These are phyloP conservation scores for Cataglyphis hispanica DNA, from an alignment of 1,140 invertebrate species.

Conservation along the genomic window DNA sequence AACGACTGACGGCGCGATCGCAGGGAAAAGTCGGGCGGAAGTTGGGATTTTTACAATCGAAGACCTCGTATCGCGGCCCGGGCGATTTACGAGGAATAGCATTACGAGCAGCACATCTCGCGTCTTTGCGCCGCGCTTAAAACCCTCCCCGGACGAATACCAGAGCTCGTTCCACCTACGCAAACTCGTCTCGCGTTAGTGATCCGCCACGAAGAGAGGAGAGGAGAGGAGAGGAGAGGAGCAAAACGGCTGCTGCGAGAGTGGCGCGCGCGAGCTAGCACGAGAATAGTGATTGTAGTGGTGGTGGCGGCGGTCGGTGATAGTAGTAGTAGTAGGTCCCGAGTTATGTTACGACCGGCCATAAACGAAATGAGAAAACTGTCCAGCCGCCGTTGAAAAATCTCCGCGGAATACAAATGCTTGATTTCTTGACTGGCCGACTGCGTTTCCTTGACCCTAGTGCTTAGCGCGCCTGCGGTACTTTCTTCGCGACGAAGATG, in stretches of 20 bases:
- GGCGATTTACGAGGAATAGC: slow-evolving; percentile 50
- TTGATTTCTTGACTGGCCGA: slow-evolving; percentile 77
- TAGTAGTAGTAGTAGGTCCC: slow-evolving; percentile 58
- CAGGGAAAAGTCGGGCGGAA: slow-evolving; percentile 49
- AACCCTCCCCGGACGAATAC: slow-evolving; percentile 36
- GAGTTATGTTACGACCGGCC: slow-evolving; percentile 83
- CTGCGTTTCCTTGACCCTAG: slow-evolving; percentile 61
- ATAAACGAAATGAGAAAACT: slow-evolving; percentile 86
- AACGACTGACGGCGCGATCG: slow-evolving; percentile 21
- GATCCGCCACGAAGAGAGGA: slow-evolving; percentile 40
- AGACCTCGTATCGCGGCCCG: slow-evolving; percentile 39
- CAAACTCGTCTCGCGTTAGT: slow-evolving; percentile 59
- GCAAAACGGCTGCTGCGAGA: slow-evolving; percentile 48
- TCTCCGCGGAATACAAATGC: slow-evolving; percentile 85
- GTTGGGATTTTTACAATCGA: slow-evolving; percentile 55
- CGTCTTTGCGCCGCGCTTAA: slow-evolving; percentile 53
- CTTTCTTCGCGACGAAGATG: slow-evolving; percentile 43
- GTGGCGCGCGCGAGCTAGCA: slow-evolving; percentile 20
- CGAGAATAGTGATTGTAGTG: neutral
- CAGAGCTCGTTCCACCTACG: slow-evolving; percentile 69
- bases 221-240: slow-evolving; percentile 4
- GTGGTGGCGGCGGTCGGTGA: slow-evolving; percentile 46
- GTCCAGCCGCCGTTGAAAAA: slow-evolving; percentile 82
- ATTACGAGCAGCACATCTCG: slow-evolving; percentile 20
- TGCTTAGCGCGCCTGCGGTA: slow-evolving; percentile 38